These are phyloP conservation scores for Neocrepidodera transversa DNA, from an alignment of 2,888 invertebrate species.

Conservation along the genomic window DNA sequence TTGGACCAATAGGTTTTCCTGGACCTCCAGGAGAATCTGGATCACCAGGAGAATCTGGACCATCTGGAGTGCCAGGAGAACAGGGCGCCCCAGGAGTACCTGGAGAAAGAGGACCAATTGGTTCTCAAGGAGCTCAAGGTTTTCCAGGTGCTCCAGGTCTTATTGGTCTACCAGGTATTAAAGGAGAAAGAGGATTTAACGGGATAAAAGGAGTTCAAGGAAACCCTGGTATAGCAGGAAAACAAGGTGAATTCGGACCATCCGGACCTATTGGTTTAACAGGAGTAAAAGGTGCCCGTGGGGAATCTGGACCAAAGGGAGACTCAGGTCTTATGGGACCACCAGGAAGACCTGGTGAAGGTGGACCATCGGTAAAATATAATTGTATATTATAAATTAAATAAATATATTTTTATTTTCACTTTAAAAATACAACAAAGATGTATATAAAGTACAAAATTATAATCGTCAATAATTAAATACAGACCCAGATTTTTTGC, in stretches of 20 bases:
- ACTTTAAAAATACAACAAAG: too few relatives aligned
- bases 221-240: conserved; percentile 66
- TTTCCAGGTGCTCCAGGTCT: conserved; percentile 74
- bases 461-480: too few relatives aligned
- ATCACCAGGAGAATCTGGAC: conserved; percentile 79
- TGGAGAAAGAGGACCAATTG: conserved; percentile 77
- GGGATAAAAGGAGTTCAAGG: conserved; percentile 81
- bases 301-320: conserved; percentile 79
- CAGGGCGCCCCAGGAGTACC: conserved; percentile 73
- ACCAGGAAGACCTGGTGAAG: conserved; percentile 78
- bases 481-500: too few relatives aligned
- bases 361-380: conserved; percentile 70
- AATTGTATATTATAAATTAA: not conserved
- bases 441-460: too few relatives aligned
- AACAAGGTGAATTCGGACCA: conserved; percentile 69
- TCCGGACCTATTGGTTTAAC: conserved; percentile 68
- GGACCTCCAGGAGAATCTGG: conserved; percentile 85
- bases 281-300: conserved; percentile 78
- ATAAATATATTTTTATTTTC: too few relatives aligned
- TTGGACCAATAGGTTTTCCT: conserved; percentile 76
- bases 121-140: conserved; percentile 74
- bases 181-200: conserved; percentile 75
- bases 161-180: conserved; percentile 73
- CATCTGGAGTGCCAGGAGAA: conserved; percentile 76
- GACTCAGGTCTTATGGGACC: conserved; percentile 78